phyloP scores from a whole-genome alignment of 1,140 invertebrate genomes.

The Berghia stephanieae region DNA sequence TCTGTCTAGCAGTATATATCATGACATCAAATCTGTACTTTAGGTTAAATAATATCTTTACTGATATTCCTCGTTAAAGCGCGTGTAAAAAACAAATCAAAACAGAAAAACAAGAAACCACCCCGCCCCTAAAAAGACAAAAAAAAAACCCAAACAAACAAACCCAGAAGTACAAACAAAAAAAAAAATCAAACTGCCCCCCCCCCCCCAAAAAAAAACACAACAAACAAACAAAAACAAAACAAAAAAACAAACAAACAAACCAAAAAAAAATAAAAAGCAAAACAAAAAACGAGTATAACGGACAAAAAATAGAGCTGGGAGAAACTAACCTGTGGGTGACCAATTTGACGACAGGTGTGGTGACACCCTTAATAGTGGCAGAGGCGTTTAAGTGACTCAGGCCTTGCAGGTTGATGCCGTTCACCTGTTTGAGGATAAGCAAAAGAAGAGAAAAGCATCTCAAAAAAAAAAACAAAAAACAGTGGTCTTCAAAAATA shows the following conservation, averaged over 20 bases:
- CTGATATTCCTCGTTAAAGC: too few species aligned
- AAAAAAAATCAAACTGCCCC: neutral
- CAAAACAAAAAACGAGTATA: too few species aligned
- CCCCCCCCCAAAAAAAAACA: too few species aligned
- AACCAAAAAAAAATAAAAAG: neutral
- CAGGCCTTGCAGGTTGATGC: conserved; percentile 89
- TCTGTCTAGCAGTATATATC: too few species aligned
- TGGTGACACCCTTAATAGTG: conserved; percentile 89
- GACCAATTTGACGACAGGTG: conserved; percentile 85
- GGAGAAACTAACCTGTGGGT: conserved; percentile 78
- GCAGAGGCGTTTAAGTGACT: conserved; percentile 96
- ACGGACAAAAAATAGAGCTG: too few species aligned
- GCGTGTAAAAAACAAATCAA: neutral
- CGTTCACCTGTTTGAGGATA: conserved; percentile 97
- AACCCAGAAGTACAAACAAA: neutral
- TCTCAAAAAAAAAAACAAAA: neutral
- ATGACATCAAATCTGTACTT: too few species aligned
- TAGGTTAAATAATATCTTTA: too few species aligned
- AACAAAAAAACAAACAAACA: conserved; percentile 3
- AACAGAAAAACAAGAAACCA: too few species aligned
- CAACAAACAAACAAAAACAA: too few species aligned
- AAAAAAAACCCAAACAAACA: neutral
- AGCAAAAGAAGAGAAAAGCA: conserved; percentile 48
- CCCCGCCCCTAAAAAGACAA: too few species aligned
- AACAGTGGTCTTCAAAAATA: neutral